phyloP scores from a whole-genome alignment of 2,888 invertebrate species.

The Leptopterna dolabrata region DNA sequence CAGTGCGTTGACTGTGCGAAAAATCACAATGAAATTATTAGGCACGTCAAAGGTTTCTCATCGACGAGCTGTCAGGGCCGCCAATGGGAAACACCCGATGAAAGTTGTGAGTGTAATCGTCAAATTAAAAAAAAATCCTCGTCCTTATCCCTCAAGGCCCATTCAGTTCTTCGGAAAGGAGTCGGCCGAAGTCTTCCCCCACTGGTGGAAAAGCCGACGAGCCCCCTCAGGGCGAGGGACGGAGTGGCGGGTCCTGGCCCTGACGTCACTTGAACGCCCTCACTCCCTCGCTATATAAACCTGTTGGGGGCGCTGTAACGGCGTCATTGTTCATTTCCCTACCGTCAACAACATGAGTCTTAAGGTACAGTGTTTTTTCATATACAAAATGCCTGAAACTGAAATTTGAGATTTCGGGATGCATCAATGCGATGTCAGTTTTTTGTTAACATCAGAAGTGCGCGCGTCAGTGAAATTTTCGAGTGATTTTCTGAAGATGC shows the following conservation, averaged over 20 bases:
- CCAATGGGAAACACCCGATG: neutral
- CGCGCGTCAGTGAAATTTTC: neutral
- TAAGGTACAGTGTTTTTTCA: conserved; percentile 10
- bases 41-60: no score
- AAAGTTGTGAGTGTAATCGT: neutral
- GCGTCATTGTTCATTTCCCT: conserved; percentile 40
- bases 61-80: no score
- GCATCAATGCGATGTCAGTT: neutral
- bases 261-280: conserved; percentile 5
- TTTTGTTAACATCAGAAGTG: neutral
- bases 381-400: neutral
- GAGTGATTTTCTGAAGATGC: neutral
- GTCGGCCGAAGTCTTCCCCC: neutral
- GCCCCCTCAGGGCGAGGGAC: no score
- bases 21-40: no score
- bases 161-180: neutral
- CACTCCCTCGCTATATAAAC: conserved; percentile 38
- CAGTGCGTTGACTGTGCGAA: no score
- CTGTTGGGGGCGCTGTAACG: neutral
- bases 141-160: conserved; percentile 6
- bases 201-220: neutral
- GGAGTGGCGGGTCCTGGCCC: neutral
- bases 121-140: neutral
- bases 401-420: neutral
- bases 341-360: conserved; percentile 29